Conservation (phyloP, 2,113 vertebrate species). For the Nicator chloris region DNA sequence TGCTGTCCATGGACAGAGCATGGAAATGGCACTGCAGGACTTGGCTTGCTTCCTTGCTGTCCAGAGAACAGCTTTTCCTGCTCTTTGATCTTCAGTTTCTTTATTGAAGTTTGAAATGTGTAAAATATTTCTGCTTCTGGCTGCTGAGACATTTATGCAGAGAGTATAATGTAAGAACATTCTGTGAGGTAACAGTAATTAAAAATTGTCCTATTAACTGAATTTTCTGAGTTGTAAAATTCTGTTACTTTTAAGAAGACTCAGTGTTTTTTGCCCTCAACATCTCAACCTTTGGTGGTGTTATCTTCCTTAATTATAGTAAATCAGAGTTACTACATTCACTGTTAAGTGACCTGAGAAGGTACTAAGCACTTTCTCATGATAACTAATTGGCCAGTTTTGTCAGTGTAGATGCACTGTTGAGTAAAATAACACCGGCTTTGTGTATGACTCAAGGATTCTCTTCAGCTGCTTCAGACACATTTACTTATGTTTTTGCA, state of each 20-base stretch:
- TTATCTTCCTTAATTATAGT: neutral
- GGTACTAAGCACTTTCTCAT: neutral
- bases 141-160: neutral
- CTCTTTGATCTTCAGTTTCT: slow-evolving; percentile 49
- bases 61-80: slow-evolving; percentile 54
- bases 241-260: neutral
- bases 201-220: neutral
- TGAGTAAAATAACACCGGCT: neutral
- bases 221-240: neutral
- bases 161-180: neutral
- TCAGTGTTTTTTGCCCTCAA: neutral
- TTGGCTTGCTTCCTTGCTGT: slow-evolving; percentile 48
- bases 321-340: neutral
- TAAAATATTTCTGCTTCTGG: neutral
- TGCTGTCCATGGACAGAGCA: slow-evolving; percentile 29
- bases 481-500: neutral
- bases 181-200: neutral
- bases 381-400: neutral
- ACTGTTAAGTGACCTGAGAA: neutral
- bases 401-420: neutral
- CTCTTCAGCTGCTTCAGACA: neutral
- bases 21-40: slow-evolving; percentile 34
- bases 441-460: neutral
- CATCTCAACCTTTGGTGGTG: neutral
- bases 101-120: neutral